Conservation (phyloP, 2,888 invertebrate species). For the Agonopterix subpropinquella region DNA sequence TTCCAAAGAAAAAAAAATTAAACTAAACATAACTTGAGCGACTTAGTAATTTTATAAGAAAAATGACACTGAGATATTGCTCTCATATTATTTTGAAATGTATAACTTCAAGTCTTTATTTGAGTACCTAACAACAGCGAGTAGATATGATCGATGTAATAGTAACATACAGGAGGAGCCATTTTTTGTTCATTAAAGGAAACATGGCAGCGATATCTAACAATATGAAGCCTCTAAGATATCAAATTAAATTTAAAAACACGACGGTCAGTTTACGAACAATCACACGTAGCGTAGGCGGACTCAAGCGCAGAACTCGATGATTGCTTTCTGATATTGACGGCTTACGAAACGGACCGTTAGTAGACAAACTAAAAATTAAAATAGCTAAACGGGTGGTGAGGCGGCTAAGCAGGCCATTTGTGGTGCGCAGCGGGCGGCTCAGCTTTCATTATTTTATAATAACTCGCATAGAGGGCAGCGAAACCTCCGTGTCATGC, state of each 20-base stretch:
- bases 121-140: background rate
- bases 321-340: conserved; percentile 38
- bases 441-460: conserved; percentile 72
- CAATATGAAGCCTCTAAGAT: conserved; percentile 1
- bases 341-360: conserved; percentile 63
- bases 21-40: no score
- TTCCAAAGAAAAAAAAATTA: no score
- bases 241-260: conserved; percentile 11
- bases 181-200: background rate
- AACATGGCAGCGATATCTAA: background rate
- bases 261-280: conserved; percentile 9
- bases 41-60: no score
- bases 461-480: conserved; percentile 67
- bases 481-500: conserved; percentile 63
- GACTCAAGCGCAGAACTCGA: conserved; percentile 40
- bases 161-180: background rate
- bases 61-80: no score
- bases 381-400: conserved; percentile 72
- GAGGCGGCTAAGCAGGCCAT: conserved; percentile 70
- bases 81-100: no score
- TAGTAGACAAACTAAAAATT: conserved; percentile 74
- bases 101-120: background rate
- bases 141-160: background rate
- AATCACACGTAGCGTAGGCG: conserved; percentile 45
- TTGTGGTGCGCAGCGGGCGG: conserved; percentile 72